Percentiles rank a stretch among this genome's conserved stretches.
These are phyloP conservation scores for Heterohyrax brucei DNA, from an alignment of 2,797 vertebrate species.

Conservation along the genomic window DNA sequence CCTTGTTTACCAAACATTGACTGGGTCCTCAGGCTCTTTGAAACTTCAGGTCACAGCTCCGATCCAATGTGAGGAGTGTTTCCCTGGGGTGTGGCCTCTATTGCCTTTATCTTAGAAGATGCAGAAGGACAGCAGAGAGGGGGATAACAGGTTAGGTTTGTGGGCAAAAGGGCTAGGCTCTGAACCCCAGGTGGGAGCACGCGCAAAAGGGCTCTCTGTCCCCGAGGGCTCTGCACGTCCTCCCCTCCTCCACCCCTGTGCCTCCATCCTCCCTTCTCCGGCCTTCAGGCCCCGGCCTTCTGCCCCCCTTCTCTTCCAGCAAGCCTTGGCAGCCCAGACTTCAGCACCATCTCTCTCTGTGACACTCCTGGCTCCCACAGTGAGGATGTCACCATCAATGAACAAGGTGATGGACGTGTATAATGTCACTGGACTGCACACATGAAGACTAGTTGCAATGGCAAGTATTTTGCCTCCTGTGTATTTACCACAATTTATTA, in stretches of 20 bases:
- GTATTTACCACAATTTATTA: neutral
- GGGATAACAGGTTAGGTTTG: neutral
- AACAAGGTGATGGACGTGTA: too few species aligned
- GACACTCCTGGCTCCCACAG: too few species aligned
- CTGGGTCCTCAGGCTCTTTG: neutral
- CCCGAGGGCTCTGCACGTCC: neutral
- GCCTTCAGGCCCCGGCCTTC: neutral
- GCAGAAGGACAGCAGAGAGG: too few species aligned
- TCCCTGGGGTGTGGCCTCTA: too few species aligned
- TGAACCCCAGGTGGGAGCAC: neutral
- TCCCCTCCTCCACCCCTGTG: neutral
- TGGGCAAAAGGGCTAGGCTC: neutral
- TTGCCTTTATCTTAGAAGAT: too few species aligned
- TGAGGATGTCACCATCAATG: too few species aligned
- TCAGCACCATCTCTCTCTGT: neutral
- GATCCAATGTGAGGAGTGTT: too few species aligned
- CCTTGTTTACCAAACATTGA: neutral
- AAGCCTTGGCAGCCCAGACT: neutral
- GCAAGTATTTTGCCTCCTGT: neutral
- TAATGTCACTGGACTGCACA: too few species aligned
- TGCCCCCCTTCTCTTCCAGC: neutral
- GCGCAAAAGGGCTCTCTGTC: fast-evolving
- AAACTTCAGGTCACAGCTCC: neutral
- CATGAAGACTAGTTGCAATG: neutral
- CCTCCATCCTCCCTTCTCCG: neutral